phyloP scores from a whole-genome alignment of 2,113 vertebrate species.

The Recurvirostra avosetta region DNA sequence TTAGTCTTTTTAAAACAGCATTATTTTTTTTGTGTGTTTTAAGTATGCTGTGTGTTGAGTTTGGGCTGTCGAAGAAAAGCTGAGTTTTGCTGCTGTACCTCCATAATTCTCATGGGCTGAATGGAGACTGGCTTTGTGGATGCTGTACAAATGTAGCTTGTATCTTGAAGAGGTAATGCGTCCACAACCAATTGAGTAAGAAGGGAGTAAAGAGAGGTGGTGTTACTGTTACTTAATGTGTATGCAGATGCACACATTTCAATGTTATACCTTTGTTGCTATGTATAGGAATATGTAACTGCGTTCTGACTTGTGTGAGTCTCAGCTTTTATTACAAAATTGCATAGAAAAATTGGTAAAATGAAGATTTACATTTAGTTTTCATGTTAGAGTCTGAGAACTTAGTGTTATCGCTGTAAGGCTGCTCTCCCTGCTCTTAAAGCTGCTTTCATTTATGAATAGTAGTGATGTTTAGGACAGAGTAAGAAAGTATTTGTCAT shows the following conservation, averaged over 20 bases:
- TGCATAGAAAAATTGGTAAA: neutral
- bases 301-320: fast-evolving
- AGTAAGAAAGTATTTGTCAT: neutral
- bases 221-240: neutral
- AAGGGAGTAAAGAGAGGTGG: neutral
- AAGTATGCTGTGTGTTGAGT: fast-evolving
- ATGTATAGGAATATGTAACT: fast-evolving
- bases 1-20: neutral
- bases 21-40: neutral
- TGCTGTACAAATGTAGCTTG: neutral
- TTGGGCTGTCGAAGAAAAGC: neutral
- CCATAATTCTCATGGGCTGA: neutral
- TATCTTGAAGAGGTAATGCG: fast-evolving
- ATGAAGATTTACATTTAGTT: fast-evolving
- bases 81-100: neutral
- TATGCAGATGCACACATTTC: fast-evolving
- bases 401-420: neutral
- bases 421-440: neutral
- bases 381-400: neutral
- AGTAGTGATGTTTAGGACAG: neutral
- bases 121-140: fast-evolving
- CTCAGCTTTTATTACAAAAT: neutral
- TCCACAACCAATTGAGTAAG: neutral
- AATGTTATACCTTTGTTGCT: neutral
- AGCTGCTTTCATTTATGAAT: neutral